phyloP scores from a whole-genome alignment of 2,888 invertebrate species.

The Pyralis farinalis region DNA sequence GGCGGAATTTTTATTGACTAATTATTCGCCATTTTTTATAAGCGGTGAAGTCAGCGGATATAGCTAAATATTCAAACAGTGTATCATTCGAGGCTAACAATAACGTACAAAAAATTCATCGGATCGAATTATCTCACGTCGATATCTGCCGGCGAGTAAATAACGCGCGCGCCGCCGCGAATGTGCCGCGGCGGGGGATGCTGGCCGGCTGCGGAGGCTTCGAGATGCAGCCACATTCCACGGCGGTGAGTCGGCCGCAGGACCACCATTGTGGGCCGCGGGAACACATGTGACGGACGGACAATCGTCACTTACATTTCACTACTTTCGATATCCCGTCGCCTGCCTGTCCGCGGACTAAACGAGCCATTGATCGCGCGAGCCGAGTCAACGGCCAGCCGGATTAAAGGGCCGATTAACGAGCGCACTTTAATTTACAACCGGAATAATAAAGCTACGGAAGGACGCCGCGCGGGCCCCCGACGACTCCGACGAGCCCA shows the following conservation, averaged over 20 bases:
- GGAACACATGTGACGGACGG: slow-evolving; percentile 40
- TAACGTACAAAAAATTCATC: slow-evolving; percentile 64
- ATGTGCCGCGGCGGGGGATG: slow-evolving; percentile 12
- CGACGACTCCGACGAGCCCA: slow-evolving; percentile 35
- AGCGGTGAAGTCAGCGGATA: slow-evolving; percentile 79
- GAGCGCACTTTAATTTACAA: slow-evolving; percentile 73
- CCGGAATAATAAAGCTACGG: slow-evolving; percentile 71
- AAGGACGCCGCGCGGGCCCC: slow-evolving; percentile 41
- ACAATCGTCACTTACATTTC: slow-evolving; percentile 47
- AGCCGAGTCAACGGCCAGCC: slow-evolving; percentile 73
- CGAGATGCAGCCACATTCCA: slow-evolving; percentile 66
- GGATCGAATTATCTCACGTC: slow-evolving; percentile 63
- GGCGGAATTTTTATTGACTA: slow-evolving; percentile 80
- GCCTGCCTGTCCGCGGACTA: slow-evolving; percentile 37
- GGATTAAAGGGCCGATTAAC: slow-evolving; percentile 77
- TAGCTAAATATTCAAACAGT: slow-evolving; percentile 79
- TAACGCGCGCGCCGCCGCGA: slow-evolving; percentile 4
- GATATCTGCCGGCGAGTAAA: slow-evolving; percentile 47
- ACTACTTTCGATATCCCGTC: slow-evolving; percentile 43
- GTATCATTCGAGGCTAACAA: slow-evolving; percentile 78
- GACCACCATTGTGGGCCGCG: slow-evolving; percentile 35
- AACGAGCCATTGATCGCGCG: slow-evolving; percentile 44
- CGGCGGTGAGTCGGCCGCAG: slow-evolving; percentile 55
- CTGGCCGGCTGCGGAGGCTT: slow-evolving; percentile 30
- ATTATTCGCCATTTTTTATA: slow-evolving; percentile 78